Conservation (phyloP, 2,888 invertebrate genomes). For the Timema cristinae region DNA sequence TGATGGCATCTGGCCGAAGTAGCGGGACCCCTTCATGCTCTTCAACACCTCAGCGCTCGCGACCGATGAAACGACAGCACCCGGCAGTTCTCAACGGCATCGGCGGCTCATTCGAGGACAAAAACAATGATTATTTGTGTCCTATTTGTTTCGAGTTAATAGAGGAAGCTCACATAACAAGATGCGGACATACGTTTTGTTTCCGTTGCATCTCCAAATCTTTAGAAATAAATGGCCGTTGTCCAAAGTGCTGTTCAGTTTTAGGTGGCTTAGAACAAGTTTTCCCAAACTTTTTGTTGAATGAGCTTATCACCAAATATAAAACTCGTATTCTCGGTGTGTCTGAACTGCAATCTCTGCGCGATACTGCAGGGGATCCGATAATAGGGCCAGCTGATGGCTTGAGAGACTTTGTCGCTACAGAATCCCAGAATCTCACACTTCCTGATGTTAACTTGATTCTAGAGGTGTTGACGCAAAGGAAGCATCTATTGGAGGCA, state of each 20-base stretch:
- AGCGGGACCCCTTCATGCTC: slow-evolving; percentile 26
- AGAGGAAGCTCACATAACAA: slow-evolving; percentile 84
- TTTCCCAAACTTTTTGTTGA: slow-evolving; percentile 81
- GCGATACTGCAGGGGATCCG: slow-evolving; percentile 43
- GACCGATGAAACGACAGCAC: slow-evolving; percentile 40
- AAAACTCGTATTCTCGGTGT: slow-evolving; percentile 52
- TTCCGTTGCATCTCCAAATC: slow-evolving; percentile 70
- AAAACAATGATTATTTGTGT: slow-evolving; percentile 62
- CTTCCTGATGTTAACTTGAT: slow-evolving; percentile 77
- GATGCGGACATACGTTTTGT: slow-evolving; percentile 92
- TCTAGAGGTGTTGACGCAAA: slow-evolving; percentile 71
- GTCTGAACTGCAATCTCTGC: slow-evolving; percentile 43
- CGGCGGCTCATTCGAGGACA: slow-evolving; percentile 61
- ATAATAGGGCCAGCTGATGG: slow-evolving; percentile 45
- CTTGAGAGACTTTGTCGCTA: slow-evolving; percentile 60
- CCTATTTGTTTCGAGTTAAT: slow-evolving; percentile 87
- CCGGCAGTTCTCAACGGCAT: slow-evolving; percentile 57
- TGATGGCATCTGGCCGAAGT: slow-evolving; percentile 27
- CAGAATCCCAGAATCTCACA: slow-evolving; percentile 66
- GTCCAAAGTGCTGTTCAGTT: slow-evolving; percentile 78
- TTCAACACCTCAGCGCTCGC: slow-evolving; percentile 25
- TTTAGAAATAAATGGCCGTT: slow-evolving; percentile 62
- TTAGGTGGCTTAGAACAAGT: slow-evolving; percentile 67
- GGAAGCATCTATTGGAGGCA: slow-evolving; percentile 75
- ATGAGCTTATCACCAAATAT: slow-evolving; percentile 74